Base-by-base conservation (phyloP, 2,888 invertebrate species). In the Ditula angustiorana region DNA sequence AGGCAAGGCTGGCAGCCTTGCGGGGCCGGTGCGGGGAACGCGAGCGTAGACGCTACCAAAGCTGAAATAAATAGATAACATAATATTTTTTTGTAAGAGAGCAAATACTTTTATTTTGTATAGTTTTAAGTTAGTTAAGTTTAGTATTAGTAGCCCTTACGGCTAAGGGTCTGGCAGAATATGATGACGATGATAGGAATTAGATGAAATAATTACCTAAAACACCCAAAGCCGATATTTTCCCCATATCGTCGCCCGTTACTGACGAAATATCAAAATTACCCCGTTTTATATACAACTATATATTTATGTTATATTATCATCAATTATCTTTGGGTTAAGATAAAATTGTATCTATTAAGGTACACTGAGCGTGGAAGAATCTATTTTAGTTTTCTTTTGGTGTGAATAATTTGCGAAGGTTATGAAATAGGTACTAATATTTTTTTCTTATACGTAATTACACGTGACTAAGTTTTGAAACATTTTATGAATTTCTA, bases 241-340 rank as follows among this genome's bases (percentile, higher is more conserved):
- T 82, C 83, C 87, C 88, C 89, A 89, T 89, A 66, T 74, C 79
- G 74, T 76, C 71, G 74, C 78, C 76, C 84, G 81, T 76, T 50
- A 13, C 13, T 46, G 37, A 7, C 23, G 0, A 13, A 5, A 11
- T 2, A 35, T 2, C 3, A 2, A 37, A 28, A 11, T 0, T 11
- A 3, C 7, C 33, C 24, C 41, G 28, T 28, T 69, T 68, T 76
- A 72, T 64, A 64, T 59, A 63, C 24, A 0, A n/a, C 2, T 3
- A 2, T 2, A 35, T 33, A 37, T 28, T 47, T 55, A 37, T 56
- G 23, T 56, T 47, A 56, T 46, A 37, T 52, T 23, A 23, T 0
- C 10, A 11, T 4, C 28, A 21, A 47, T 55, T 47, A 37, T 37
- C 23, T 35, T 21, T 13, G 55, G 24, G 33, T 53, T 61, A 1